These are phyloP conservation scores for Parascotia fuliginaria DNA, from an alignment of 2,888 invertebrate genomes.

Conservation along the genomic window DNA sequence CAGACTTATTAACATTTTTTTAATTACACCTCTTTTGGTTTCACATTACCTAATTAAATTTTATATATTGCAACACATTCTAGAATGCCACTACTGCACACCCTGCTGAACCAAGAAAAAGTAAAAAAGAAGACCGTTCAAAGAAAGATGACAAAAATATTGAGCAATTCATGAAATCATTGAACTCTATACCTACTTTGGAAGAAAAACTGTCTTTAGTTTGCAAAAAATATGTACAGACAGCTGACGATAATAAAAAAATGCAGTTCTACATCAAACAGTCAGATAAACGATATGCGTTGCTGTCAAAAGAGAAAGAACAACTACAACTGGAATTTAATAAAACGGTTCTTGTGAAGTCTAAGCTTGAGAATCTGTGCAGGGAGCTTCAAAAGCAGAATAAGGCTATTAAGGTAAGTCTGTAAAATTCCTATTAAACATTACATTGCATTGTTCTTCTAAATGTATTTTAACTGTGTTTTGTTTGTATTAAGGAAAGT, in stretches of 20 bases:
- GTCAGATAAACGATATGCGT: conserved; percentile 86
- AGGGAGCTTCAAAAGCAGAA: conserved; percentile 97
- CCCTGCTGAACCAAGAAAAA: conserved; percentile 61
- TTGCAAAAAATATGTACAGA: conserved; percentile 91
- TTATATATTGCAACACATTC: conserved; percentile 23
- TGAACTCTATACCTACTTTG: conserved; percentile 83
- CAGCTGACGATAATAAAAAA: conserved; percentile 90
- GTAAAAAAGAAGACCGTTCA: conserved; percentile 71
- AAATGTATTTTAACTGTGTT: no score
- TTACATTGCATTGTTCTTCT: no score
- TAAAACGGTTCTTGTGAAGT: conserved; percentile 92
- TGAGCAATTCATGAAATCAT: conserved; percentile 88
- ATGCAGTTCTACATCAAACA: conserved; percentile 85
- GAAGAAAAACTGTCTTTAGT: conserved; percentile 90
- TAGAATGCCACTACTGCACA: conserved; percentile 49
- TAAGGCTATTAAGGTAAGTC: conserved; percentile 92
- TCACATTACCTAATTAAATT: neutral
- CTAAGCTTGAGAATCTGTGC: conserved; percentile 95
- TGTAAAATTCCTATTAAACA: no score
- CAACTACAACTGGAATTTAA: conserved; percentile 93
- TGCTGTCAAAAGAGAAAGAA: conserved; percentile 91
- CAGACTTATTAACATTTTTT: no score
- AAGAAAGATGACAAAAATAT: conserved; percentile 87
- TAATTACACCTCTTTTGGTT: neutral
- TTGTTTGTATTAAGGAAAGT: no score